phyloP scores from a whole-genome alignment of 1,140 invertebrate species.

The Scaptomyza graminum region DNA sequence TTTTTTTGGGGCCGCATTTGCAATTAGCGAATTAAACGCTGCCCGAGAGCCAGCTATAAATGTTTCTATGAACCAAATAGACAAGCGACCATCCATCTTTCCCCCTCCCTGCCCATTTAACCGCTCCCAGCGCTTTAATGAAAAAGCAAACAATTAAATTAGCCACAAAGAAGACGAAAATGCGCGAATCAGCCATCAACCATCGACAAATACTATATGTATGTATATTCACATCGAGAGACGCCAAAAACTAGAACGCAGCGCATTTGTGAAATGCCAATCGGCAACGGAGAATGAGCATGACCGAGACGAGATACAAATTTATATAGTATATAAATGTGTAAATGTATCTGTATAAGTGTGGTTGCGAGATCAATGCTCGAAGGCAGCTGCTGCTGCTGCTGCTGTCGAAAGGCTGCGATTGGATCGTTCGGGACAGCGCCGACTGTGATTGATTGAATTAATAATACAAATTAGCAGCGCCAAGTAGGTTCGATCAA shows the following conservation, averaged over 20 bases:
- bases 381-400: conserved; percentile 57
- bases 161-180: conserved; percentile 66
- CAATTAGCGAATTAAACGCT: conserved; percentile 80
- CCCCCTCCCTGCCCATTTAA: conserved; percentile 8
- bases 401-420: conserved; percentile 46
- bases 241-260: conserved; percentile 69
- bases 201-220: too few species aligned
- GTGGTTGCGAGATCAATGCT: conserved; percentile 65
- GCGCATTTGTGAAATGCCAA: conserved; percentile 77
- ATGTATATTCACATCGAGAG: conserved; percentile 36
- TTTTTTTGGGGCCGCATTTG: conserved; percentile 56
- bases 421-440: conserved; percentile 54
- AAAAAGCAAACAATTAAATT: conserved; percentile 81
- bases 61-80: conserved; percentile 50
- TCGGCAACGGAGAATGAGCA: conserved; percentile 16
- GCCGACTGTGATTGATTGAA: conserved; percentile 72
- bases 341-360: not conserved
- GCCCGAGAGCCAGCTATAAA: conserved; percentile 57
- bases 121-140: conserved; percentile 59
- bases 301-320: conserved; percentile 38
- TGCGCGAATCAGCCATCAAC: conserved; percentile 57
- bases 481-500: conserved; percentile 78
- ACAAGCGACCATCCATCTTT: not conserved
- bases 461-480: conserved; percentile 80
- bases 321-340: conserved; percentile 9